Evolutionary conservation across 2,888 invertebrate genomes (phyloP), one percentile per base, ranked within the genome.

Genomic region (Mylabris sibirica): DNA sequence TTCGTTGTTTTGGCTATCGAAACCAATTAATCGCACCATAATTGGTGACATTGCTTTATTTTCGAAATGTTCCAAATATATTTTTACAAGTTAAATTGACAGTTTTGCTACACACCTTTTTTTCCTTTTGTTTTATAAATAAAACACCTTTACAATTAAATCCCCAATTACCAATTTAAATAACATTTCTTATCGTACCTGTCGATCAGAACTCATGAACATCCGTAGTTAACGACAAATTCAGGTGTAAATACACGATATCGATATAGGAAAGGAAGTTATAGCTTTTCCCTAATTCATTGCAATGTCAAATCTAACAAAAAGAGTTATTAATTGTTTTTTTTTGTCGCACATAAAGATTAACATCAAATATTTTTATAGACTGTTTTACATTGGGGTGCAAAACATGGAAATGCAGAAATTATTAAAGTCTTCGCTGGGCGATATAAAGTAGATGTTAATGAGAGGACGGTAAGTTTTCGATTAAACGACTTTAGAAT

Each of bases 301-400:
- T 24, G 53, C 3, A 53, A 38, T 63, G 41, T 44, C 66, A 66
- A 65, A 66, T 68, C 60, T 4, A 53, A 53, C 53, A 11, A 53
- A 53, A 53, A 38, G 59, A 68, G 66, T 72, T 73, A 68, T 75
- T 70, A 72, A 66, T 72, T 72, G 74, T 73, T 76, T 76, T 63
- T 63, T 68, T 69, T 75, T 79, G 1, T 2, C 0, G 9, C 20
- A n/a, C 20, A 49, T 20, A 11, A 20, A 49, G 49, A 49, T 49
- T 20, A 49, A 49, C 80, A 80, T 80, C 79, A 78, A 79, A 80
- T 80, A 79, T 73, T 78, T 79, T 89, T 90, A 69, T 88, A 98
- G 97, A 97, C 96, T 75, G 97, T 97, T 64, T 88, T 98, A 79
- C 98, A 98, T 85, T 98, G 97, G 97, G 98, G 95, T 71, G 96